A percentile compares a stretch with the other conserved stretches of the same genome.
These are phyloP conservation scores for Ataeniobius toweri DNA, from an alignment of 2,797 vertebrate genomes.

Conservation along the genomic window DNA sequence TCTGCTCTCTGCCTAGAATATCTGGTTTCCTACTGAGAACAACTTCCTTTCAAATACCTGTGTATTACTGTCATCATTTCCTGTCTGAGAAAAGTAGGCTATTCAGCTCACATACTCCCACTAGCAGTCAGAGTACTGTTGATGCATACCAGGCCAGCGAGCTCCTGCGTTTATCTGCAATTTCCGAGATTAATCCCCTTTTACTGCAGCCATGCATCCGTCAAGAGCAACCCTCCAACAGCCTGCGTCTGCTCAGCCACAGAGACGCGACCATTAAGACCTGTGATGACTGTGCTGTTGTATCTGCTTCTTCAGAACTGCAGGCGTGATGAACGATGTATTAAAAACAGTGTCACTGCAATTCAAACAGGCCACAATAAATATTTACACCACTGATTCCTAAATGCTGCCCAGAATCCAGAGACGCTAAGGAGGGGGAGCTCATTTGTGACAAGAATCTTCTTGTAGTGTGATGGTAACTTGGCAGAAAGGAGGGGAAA, in stretches of 20 bases:
- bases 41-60: constrained; percentile 57
- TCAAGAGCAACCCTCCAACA: constrained; percentile 54
- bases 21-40: constrained; percentile 44
- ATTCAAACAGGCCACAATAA: constrained; percentile 68
- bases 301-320: constrained; percentile 33
- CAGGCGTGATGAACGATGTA: constrained; percentile 44
- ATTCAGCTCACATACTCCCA: constrained; percentile 54
- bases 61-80: constrained; percentile 62
- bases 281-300: constrained; percentile 22
- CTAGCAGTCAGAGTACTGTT: constrained; percentile 61
- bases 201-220: constrained; percentile 67
- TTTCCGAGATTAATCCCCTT: constrained; percentile 73
- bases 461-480: constrained; percentile 74
- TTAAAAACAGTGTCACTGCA: constrained; percentile 54
- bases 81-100: constrained; percentile 57
- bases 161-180: constrained; percentile 73
- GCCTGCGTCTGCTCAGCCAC: constrained; percentile 54
- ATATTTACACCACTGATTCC: constrained; percentile 69
- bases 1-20: constrained; percentile 39
- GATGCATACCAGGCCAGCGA: constrained; percentile 68
- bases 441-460: constrained; percentile 73
- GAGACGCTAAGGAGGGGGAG: constrained; percentile 18
- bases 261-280: constrained; percentile 51
- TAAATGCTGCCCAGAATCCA: constrained; percentile 55
- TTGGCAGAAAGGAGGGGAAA: constrained; percentile 78